phyloP scores from a whole-genome alignment of 2,888 invertebrate species.

The Scaptomyza tumidula region DNA sequence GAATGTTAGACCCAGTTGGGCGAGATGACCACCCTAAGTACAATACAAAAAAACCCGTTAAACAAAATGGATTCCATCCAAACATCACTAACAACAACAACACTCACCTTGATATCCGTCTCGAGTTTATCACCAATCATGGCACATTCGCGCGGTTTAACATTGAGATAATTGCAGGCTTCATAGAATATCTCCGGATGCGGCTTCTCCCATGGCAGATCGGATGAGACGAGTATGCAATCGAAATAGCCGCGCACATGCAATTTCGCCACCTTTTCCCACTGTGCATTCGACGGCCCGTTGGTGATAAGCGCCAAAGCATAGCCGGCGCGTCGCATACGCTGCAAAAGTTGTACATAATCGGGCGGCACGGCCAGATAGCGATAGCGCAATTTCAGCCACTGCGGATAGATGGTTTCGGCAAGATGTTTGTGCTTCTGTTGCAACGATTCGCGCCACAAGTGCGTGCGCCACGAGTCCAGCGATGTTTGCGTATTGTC shows the following conservation, averaged over 20 bases:
- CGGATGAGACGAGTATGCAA: conserved; percentile 92
- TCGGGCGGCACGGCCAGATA: conserved; percentile 89
- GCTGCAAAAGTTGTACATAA: conserved; percentile 88
- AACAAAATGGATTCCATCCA: too few relatives aligned
- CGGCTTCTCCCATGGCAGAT: conserved; percentile 94
- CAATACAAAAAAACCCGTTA: too few relatives aligned
- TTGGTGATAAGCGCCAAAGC: conserved; percentile 93
- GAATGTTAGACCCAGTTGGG: conserved; percentile 91
- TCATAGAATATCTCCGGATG: conserved; percentile 92
- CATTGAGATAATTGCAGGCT: conserved; percentile 90
- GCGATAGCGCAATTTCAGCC: conserved; percentile 92
- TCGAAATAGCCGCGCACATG: conserved; percentile 90
- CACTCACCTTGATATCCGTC: conserved; percentile 91
- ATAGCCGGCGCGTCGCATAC: conserved; percentile 89
- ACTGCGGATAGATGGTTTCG: conserved; percentile 90
- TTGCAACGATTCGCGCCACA: conserved; percentile 92
- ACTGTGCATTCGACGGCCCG: conserved; percentile 93
- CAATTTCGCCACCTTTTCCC: conserved; percentile 93
- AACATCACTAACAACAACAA: too few relatives aligned
- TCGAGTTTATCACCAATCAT: conserved; percentile 96
- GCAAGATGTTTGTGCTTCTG: conserved; percentile 89
- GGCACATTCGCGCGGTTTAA: conserved; percentile 90
- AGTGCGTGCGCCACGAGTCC: conserved; percentile 90
- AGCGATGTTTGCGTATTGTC: conserved; percentile 90
- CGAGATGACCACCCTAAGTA: conserved; percentile 90